These are phyloP conservation scores for Sinhomidia bicolor DNA, from an alignment of 2,888 invertebrate species.

Conservation along the genomic window DNA sequence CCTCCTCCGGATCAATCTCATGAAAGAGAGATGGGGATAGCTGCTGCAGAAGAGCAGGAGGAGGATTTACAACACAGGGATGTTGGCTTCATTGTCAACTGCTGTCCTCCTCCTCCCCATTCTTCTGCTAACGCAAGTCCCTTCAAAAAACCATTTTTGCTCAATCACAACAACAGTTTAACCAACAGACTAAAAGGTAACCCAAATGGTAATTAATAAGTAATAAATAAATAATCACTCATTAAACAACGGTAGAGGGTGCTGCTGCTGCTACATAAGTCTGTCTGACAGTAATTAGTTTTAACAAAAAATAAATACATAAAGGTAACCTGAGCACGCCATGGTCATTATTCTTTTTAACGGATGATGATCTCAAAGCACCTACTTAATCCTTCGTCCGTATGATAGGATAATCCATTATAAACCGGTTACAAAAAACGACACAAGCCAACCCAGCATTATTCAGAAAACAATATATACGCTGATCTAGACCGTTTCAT, in stretches of 20 bases:
- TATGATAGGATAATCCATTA: slow-evolving; percentile 29
- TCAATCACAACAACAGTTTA: slow-evolving; percentile 56
- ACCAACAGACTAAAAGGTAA: slow-evolving; percentile 63
- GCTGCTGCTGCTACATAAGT: not conserved
- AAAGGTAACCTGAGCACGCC: too few species aligned
- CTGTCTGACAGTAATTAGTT: too few species aligned
- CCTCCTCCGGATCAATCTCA: slow-evolving; percentile 62
- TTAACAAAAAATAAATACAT: too few species aligned
- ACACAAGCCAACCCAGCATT: too few species aligned
- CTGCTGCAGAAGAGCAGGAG: too few species aligned
- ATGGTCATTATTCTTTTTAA: not conserved
- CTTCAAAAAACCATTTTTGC: slow-evolving; percentile 62
- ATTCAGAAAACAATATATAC: too few species aligned
- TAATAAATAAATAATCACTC: not conserved
- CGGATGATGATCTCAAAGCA: not conserved
- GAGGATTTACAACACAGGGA: too few species aligned
- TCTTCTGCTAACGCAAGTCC: slow-evolving; percentile 57
- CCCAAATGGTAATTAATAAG: too few species aligned
- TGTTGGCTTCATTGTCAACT: too few species aligned
- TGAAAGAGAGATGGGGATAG: too few species aligned
- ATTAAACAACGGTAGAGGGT: not conserved
- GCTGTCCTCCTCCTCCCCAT: slow-evolving; percentile 60
- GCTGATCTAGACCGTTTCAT: too few species aligned
- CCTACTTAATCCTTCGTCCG: slow-evolving; percentile 54
- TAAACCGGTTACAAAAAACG: not conserved